Base-by-base conservation (phyloP, 92 coral and sea anemone species). In the Paragorgia papillata region DNA sequence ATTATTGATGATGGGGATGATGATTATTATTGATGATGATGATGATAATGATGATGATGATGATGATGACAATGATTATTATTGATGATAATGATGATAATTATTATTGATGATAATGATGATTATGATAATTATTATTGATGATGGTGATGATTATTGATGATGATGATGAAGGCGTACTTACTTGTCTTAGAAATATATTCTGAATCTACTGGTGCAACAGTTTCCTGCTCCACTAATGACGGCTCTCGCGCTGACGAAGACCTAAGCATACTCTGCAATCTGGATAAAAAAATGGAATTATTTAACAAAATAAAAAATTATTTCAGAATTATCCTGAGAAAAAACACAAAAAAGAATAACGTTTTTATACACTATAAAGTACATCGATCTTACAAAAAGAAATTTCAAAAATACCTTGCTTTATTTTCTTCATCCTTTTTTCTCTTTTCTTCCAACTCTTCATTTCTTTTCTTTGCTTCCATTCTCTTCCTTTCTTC, bases 401-500 rank as follows among this genome's bases (percentile, higher is more conserved):
- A n/a, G n/a, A n/a, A n/a, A n/a, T n/a, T n/a, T 8, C 30, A 6
- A 56, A 28, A 56, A 37, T 53, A 71, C 78, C 78, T 71, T 55
- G 51, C 49, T 51, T 51, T 71, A 33, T 10, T 53, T 71, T 53
- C 78, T 20, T 46, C 46, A 39, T 66, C 73, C 22, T 41, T 66
- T 12, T 43, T n/a, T 33, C 31, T 71, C 43, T 53, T 31, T n/a
- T 53, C 64, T 31, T 71, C 64, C 64, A 53, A 12, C 32, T 33
- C 27, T 53, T 71, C 51, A 22, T 22, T 2, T 2, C 18, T 22
- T 56, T 22, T 56, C 62, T 56, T 31, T 15, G 48, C 37, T 48
- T 68, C 75, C 19, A 44, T 68, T 13, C 58, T 68, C n/a, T 33
- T 68, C 20, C 40, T 46, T 22, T 71, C 78, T 12, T 71, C 63